phyloP scores from a whole-genome alignment of 2,888 invertebrate genomes.

The Archips xylosteana region DNA sequence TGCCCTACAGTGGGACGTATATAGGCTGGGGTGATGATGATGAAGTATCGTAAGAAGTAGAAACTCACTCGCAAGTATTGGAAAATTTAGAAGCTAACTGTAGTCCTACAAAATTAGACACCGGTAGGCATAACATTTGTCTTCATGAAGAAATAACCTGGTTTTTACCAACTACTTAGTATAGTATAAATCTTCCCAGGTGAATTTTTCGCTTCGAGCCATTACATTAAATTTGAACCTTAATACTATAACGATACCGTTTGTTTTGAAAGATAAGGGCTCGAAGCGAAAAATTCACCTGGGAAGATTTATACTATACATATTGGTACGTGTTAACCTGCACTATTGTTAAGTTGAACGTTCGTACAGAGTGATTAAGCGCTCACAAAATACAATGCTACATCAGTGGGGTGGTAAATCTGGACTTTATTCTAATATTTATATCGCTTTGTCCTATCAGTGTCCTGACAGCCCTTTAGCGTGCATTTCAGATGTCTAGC shows the following conservation, averaged over 20 bases:
- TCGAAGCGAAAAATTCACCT: too few species aligned
- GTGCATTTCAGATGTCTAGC: slow-evolving; percentile 9
- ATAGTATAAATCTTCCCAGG: too few species aligned
- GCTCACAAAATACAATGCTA: slow-evolving; percentile 27
- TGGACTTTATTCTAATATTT: slow-evolving; percentile 16
- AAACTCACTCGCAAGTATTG: too few species aligned
- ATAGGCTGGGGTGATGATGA: too few species aligned
- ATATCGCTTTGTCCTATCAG: slow-evolving; percentile 30
- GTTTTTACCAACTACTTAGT: not conserved
- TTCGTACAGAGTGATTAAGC: slow-evolving; percentile 34
- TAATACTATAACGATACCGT: too few species aligned
- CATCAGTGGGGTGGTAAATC: slow-evolving; percentile 24
- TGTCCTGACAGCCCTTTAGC: slow-evolving; percentile 5
- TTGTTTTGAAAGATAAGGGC: too few species aligned
- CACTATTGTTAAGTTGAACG: slow-evolving; percentile 48
- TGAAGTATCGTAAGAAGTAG: too few species aligned
- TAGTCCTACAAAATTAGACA: not conserved
- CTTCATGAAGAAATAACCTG: not conserved
- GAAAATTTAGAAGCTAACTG: not conserved
- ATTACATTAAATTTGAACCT: too few species aligned
- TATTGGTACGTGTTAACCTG: not conserved
- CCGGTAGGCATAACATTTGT: not conserved
- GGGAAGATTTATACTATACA: too few species aligned
- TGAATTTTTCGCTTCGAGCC: too few species aligned
- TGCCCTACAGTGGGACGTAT: too few species aligned